Percentiles rank a stretch among this genome's conserved stretches.
Conservation (phyloP, 2,113 vertebrate species). For the Salminus brasiliensis region DNA sequence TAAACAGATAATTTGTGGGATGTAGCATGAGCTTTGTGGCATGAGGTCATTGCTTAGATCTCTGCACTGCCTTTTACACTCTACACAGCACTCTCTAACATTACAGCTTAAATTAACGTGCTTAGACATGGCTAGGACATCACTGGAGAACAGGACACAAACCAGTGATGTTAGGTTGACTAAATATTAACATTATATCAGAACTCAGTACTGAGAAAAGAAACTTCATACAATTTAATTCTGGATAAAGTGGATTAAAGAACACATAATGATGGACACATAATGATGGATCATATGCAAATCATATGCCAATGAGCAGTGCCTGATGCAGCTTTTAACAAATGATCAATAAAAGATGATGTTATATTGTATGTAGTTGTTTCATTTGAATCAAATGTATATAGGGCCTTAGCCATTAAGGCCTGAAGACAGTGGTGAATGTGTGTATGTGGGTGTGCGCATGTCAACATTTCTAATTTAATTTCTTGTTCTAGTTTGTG, state of each 20-base stretch:
- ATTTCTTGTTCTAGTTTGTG: slow-evolving; percentile 2
- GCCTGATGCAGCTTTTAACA: slow-evolving; percentile 70
- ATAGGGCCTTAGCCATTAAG: neutral
- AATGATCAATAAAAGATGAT: slow-evolving; percentile 61
- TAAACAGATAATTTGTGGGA: too few relatives aligned
- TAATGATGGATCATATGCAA: neutral
- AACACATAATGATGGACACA: neutral
- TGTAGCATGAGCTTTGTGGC: too few relatives aligned
- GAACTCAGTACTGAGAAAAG: neutral
- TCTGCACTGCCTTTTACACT: neutral
- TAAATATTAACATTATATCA: neutral
- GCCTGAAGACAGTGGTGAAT: neutral
- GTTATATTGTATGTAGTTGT: slow-evolving; percentile 49
- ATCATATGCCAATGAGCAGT: slow-evolving; percentile 60
- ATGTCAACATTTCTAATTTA: slow-evolving; percentile 1
- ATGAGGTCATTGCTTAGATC: neutral
- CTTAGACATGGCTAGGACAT: neutral
- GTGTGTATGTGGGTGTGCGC: neutral
- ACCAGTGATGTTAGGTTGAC: neutral
- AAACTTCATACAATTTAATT: neutral
- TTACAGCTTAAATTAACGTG: neutral
- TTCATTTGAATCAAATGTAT: neutral
- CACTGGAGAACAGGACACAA: neutral
- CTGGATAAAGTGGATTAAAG: neutral
- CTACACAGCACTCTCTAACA: neutral